phyloP scores from a whole-genome alignment of 2,888 invertebrate species.

The Ochropleura plecta region DNA sequence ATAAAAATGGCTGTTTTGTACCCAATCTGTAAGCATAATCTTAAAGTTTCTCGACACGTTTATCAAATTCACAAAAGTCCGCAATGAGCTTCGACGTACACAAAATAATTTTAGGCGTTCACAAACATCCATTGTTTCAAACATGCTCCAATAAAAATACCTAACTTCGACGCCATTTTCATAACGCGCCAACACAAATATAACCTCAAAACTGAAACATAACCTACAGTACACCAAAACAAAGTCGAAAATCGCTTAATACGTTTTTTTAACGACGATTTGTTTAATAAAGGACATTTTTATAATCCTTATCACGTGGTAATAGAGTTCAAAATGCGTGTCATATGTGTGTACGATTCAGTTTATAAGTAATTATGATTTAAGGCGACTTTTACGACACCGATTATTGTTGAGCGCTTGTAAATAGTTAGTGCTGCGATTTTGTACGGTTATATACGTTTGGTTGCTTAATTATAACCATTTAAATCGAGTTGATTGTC shows the following conservation, averaged over 20 bases:
- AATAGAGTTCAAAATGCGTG: conserved; percentile 67
- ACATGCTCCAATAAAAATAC: conserved; percentile 77
- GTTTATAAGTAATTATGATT: conserved; percentile 75
- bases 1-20: conserved; percentile 40
- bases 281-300: conserved; percentile 66
- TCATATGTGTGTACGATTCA: conserved; percentile 63
- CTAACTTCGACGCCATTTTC: conserved; percentile 74
- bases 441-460: conserved; percentile 68
- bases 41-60: conserved; percentile 54
- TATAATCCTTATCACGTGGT: conserved; percentile 65
- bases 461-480: conserved; percentile 66
- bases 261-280: conserved; percentile 60
- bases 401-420: conserved; percentile 72
- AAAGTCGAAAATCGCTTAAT: conserved; percentile 63
- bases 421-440: conserved; percentile 70
- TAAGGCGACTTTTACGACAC: conserved; percentile 72
- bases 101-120: conserved; percentile 68
- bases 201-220: conserved; percentile 60
- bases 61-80: conserved; percentile 62
- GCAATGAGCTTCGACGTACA: conserved; percentile 64
- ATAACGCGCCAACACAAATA: conserved; percentile 72
- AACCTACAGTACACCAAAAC: conserved; percentile 47
- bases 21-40: conserved; percentile 45
- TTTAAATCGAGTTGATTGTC: conserved; percentile 66
- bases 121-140: conserved; percentile 75